phyloP scores from a whole-genome alignment of 2,113 vertebrate genomes.

The Corynorhinus townsendii region DNA sequence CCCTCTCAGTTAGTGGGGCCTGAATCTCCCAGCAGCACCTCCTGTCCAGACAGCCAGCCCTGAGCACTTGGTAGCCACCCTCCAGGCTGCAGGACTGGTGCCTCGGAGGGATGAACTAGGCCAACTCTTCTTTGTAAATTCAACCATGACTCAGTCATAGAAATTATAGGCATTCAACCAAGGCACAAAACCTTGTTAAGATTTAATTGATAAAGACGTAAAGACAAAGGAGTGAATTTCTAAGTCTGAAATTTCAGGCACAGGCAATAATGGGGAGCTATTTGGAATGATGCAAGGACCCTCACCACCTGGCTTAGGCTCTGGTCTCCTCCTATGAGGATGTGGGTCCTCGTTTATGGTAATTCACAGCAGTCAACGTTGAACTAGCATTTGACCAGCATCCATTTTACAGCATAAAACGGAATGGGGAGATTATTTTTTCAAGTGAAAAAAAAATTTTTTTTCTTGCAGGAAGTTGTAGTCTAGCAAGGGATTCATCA shows the following conservation, averaged over 20 bases:
- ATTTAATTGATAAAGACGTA: neutral
- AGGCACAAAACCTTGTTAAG: neutral
- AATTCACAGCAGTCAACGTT: neutral
- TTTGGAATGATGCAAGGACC: neutral
- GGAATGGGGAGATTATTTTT: neutral
- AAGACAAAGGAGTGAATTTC: conserved; percentile 44
- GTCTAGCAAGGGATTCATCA: neutral
- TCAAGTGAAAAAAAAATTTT: neutral
- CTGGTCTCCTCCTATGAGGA: neutral
- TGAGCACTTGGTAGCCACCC: neutral
- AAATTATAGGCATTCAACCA: conserved; percentile 5
- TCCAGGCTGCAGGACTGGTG: neutral
- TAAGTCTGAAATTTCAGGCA: neutral
- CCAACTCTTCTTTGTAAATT: neutral
- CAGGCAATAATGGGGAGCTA: neutral
- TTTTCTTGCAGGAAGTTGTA: neutral
- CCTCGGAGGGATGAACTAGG: neutral
- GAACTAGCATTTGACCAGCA: neutral
- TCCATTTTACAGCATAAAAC: neutral
- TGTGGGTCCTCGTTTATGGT: fast-evolving
- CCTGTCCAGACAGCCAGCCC: neutral
- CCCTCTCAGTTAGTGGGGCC: neutral
- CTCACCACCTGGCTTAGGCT: neutral
- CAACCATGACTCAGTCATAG: neutral
- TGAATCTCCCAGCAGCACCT: neutral